Conservation (phyloP, 1,140 invertebrate genomes). For the Aphelinus certus region DNA sequence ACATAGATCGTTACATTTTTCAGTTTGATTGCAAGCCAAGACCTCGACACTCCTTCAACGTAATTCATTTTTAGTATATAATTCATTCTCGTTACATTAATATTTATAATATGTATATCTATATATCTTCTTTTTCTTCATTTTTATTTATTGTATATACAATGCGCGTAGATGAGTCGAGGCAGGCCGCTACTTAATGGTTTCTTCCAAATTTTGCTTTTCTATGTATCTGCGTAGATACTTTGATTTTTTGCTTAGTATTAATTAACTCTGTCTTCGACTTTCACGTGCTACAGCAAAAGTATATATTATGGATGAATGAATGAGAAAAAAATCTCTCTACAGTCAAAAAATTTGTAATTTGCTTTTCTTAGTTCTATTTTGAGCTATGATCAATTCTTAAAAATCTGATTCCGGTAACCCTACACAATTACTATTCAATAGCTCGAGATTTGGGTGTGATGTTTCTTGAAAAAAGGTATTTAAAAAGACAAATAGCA, state of each 20-base stretch:
- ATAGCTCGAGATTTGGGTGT: background rate
- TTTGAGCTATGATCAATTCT: background rate
- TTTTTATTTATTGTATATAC: constrained; percentile 59
- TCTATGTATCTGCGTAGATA: background rate
- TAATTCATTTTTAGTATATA: constrained; percentile 59
- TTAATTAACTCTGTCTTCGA: background rate
- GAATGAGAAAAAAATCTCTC: too few relatives aligned
- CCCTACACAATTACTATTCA: background rate
- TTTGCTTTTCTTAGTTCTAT: background rate
- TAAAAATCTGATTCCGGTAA: background rate
- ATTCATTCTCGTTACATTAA: constrained; percentile 51
- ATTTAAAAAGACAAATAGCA: constrained; percentile 19
- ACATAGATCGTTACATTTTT: constrained; percentile 45
- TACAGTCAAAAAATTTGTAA: too few relatives aligned
- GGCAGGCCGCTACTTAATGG: constrained; percentile 4
- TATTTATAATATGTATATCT: constrained; percentile 58
- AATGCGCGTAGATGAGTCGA: constrained; percentile 50
- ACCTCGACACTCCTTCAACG: constrained; percentile 47
- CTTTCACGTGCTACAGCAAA: too few relatives aligned
- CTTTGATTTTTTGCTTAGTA: background rate
- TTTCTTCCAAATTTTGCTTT: background rate
- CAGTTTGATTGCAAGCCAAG: constrained; percentile 56
- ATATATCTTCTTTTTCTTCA: constrained; percentile 51
- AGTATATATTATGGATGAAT: too few relatives aligned
- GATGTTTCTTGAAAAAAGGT: background rate